Conservation (phyloP, 2,113 vertebrate species). For the Pithys albifrons region DNA sequence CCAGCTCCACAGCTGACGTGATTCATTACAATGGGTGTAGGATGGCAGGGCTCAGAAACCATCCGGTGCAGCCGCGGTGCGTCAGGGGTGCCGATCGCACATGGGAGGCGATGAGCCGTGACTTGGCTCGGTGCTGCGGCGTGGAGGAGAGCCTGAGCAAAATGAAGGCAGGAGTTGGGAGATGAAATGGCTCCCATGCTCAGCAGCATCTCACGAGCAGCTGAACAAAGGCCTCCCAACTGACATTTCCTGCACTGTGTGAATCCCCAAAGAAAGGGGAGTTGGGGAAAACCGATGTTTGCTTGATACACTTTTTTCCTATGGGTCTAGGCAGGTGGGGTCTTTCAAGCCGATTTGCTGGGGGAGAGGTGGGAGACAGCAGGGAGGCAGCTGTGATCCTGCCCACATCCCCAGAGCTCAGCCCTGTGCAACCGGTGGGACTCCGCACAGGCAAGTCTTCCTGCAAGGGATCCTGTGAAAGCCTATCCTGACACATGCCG, state of each 20-base stretch:
- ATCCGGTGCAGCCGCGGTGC: not conserved
- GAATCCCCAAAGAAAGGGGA: not conserved
- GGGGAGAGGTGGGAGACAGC: not conserved
- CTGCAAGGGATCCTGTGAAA: not conserved
- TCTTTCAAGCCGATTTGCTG: not conserved
- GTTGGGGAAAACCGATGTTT: not conserved
- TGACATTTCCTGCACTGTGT: fast-evolving
- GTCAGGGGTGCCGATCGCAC: not conserved
- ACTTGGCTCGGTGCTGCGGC: not conserved
- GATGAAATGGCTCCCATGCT: not conserved
- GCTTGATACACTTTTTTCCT: not conserved
- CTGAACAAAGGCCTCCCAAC: conserved; percentile 4
- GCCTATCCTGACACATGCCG: conserved; percentile 52
- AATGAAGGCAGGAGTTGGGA: not conserved
- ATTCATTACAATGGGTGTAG: not conserved
- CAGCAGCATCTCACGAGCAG: not conserved
- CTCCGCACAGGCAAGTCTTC: not conserved
- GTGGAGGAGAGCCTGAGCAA: not conserved
- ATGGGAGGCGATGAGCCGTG: not conserved
- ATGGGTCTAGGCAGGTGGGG: not conserved
- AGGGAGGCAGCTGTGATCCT: not conserved
- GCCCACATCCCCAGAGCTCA: not conserved
- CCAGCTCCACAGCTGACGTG: not conserved
- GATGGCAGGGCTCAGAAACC: not conserved
- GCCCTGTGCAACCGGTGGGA: not conserved